These are phyloP conservation scores for Bubo bubo DNA, from an alignment of 2,113 vertebrate genomes.

Conservation along the genomic window DNA sequence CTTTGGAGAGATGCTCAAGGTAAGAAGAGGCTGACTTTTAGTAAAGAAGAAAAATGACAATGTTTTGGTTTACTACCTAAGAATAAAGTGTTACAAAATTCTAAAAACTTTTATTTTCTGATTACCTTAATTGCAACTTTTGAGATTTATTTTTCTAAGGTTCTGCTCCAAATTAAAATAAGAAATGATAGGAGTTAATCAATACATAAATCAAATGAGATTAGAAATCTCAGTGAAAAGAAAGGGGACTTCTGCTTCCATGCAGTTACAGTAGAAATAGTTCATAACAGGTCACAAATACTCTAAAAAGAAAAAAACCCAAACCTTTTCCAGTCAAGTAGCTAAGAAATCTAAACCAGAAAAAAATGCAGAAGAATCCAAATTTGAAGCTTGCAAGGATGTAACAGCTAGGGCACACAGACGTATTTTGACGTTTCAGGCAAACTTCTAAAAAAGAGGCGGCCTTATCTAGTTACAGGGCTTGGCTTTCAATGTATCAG, in stretches of 20 bases:
- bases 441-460: background rate
- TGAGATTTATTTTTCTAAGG: too few species aligned
- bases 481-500: background rate
- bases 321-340: background rate
- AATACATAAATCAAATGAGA: background rate
- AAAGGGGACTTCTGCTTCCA: background rate
- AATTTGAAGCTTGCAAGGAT: background rate
- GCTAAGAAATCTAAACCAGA: background rate
- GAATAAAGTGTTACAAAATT: background rate
- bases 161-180: too few species aligned
- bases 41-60: background rate
- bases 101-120: background rate
- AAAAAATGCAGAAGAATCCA: background rate
- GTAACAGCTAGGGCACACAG: background rate
- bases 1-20: background rate
- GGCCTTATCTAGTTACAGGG: background rate
- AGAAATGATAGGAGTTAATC: background rate
- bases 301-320: background rate
- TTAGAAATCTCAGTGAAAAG: background rate
- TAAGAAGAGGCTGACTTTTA: background rate
- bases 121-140: background rate
- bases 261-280: background rate
- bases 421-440: background rate
- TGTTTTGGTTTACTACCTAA: background rate
- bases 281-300: background rate